Conservation (phyloP, 2,888 invertebrate species). For the Heliconius ismenius region DNA sequence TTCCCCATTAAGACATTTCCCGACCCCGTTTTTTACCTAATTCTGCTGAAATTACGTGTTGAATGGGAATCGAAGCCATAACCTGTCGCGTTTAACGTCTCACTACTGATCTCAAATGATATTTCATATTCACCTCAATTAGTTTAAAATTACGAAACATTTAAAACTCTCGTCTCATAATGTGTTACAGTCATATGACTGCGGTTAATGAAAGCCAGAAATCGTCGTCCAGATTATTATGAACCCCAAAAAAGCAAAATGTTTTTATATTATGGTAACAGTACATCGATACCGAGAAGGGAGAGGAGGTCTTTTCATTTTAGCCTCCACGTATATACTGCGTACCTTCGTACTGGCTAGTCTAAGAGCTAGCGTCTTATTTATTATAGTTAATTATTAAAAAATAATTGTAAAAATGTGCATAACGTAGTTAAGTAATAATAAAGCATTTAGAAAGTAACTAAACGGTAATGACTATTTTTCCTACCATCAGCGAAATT, state of each 20-base stretch:
- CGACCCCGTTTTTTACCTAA: too few species aligned
- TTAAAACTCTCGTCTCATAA: constrained; percentile 30
- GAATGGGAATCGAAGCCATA: too few species aligned
- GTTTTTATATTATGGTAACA: constrained; percentile 13
- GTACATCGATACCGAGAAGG: constrained; percentile 4
- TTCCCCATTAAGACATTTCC: too few species aligned
- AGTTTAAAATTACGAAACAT: constrained; percentile 11
- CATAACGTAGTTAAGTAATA: too few species aligned
- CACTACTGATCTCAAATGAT: not conserved
- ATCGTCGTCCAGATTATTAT: constrained; percentile 25
- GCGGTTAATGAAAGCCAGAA: constrained; percentile 55
- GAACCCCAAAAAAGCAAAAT: constrained; percentile 19
- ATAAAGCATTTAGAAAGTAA: too few species aligned
- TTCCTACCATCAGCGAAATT: too few species aligned
- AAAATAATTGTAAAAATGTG: too few species aligned
- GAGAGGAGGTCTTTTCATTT: constrained; percentile 41
- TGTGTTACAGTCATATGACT: constrained; percentile 57
- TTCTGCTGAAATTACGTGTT: too few species aligned
- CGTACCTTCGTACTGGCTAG: not conserved
- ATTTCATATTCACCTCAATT: not conserved
- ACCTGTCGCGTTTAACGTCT: too few species aligned
- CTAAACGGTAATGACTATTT: too few species aligned
- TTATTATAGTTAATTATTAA: not conserved
- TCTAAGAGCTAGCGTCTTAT: not conserved
- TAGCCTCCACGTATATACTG: constrained; percentile 36